Base-by-base conservation (phyloP, 2,797 vertebrate genomes). In the Tolypeutes matacus region DNA sequence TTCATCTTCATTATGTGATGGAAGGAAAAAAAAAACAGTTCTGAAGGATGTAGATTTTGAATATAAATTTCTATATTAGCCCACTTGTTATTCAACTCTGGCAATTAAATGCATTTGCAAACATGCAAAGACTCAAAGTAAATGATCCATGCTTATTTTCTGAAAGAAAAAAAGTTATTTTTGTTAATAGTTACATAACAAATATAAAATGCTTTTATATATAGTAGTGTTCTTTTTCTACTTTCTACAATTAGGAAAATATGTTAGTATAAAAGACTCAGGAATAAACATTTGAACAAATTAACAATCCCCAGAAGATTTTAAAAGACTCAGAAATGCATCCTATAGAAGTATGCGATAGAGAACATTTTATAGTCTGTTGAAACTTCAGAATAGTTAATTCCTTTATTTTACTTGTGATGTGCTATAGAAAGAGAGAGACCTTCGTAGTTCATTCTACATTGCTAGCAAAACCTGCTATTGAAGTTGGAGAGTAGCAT, bases 111-210 rank as follows among this genome's bases (percentile, higher is more conserved):
- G 31, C 1, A 14, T 82, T 94, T 64, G 42, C 49, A 85, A 53
- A 91, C 13, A 39, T 39, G 31, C 31, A 77, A 84, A 15, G 65
- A 90, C 13, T 76, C 15, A 34, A 49, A 49, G n/a, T 72, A 1
- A 77, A 12, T 27, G 76, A 78, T 29, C 15, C 42, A 82, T 70
- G 25, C 53, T 69, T 89, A 12, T 90, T 93, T 95, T 81, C 70
- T 77, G 65, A 76, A 85, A 87, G 29, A 82, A 78, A 86, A 86
- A 62, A 80, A 82, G 25, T 87, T 62, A 82, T 49, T 67, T 80
- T 29, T 91, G 27, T 89, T 94, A 96, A 42, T 93, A 53, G 69
- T 93, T 95, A 76, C 4, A 27, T 84, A 58, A 85, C 90, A 87
- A 88, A 88, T 10, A 53, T 84, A 73, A 62, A 73, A 20, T 95